phyloP scores from a whole-genome alignment of 2,888 invertebrate species.

The Holacanthella duospinosa region DNA sequence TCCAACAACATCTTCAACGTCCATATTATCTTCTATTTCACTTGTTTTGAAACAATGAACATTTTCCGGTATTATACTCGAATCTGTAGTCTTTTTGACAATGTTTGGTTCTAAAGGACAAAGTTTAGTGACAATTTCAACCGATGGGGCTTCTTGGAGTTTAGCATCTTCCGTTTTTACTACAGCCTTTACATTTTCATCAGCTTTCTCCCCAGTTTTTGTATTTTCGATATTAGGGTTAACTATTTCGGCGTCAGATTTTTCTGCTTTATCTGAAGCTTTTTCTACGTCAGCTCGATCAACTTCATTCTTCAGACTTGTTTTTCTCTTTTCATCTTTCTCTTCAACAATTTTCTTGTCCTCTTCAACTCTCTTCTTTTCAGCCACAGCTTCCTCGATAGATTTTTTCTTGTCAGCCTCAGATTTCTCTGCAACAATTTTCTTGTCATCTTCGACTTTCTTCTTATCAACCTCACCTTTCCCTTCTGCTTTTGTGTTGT shows the following conservation, averaged over 20 bases:
- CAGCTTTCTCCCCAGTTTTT: not conserved
- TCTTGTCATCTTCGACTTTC: not conserved
- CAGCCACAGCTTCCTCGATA: not conserved
- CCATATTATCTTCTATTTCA: not conserved
- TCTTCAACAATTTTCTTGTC: not conserved
- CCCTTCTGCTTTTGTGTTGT: not conserved
- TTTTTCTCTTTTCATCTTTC: not conserved
- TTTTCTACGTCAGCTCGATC: not conserved
- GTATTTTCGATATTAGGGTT: not conserved
- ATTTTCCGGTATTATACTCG: not conserved
- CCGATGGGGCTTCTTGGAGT: not conserved
- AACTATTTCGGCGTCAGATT: not conserved
- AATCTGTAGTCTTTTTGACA: too few species aligned
- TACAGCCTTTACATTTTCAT: not conserved
- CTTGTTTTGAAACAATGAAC: not conserved
- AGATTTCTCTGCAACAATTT: not conserved
- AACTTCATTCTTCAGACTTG: not conserved
- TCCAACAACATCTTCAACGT: not conserved
- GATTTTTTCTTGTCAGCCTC: not conserved
- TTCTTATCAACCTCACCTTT: conserved; percentile 9
- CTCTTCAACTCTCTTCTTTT: not conserved
- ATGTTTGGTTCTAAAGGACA: too few species aligned
- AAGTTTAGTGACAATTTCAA: too few species aligned
- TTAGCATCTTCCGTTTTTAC: not conserved
- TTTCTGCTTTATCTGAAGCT: not conserved